Evolutionary conservation across 2,888 invertebrate genomes (phyloP).

Genomic region (Lasioglossum oenotherae): DNA sequence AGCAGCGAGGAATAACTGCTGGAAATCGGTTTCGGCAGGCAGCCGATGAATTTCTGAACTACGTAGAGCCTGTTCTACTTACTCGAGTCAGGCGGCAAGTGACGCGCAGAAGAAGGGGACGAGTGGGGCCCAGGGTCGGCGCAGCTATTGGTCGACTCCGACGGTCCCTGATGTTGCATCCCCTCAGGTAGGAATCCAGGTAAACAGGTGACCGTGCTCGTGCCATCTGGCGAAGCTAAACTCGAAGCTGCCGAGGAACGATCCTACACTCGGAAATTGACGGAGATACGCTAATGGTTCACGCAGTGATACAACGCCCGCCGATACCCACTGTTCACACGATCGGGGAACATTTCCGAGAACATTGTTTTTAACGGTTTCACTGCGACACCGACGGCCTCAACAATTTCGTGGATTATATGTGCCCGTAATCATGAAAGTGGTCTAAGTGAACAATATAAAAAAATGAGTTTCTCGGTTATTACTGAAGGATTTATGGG

Average conservation of each 20-base stretch:
- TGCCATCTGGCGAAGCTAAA: constrained; percentile 69
- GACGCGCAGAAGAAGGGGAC: constrained; percentile 34
- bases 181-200: constrained; percentile 64
- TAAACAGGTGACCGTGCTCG: constrained; percentile 70
- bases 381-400: too few species aligned
- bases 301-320: neutral
- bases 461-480: too few species aligned
- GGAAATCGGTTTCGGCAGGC: constrained; percentile 50
- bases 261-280: neutral
- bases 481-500: too few species aligned
- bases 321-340: neutral
- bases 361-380: too few species aligned
- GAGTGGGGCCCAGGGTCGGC: constrained; percentile 66
- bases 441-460: too few species aligned
- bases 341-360: neutral
- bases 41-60: constrained; percentile 70
- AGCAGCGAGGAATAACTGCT: constrained; percentile 24
- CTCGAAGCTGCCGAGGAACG: constrained; percentile 15
- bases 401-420: too few species aligned
- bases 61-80: constrained; percentile 62
- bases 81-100: constrained; percentile 56
- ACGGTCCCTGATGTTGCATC: constrained; percentile 41
- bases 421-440: too few species aligned
- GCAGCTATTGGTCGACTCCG: constrained; percentile 59
- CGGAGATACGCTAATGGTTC: neutral